Evolutionary conservation across 2,797 vertebrate genomes (phyloP).

Genomic region (Hemitrygon akajei): DNA sequence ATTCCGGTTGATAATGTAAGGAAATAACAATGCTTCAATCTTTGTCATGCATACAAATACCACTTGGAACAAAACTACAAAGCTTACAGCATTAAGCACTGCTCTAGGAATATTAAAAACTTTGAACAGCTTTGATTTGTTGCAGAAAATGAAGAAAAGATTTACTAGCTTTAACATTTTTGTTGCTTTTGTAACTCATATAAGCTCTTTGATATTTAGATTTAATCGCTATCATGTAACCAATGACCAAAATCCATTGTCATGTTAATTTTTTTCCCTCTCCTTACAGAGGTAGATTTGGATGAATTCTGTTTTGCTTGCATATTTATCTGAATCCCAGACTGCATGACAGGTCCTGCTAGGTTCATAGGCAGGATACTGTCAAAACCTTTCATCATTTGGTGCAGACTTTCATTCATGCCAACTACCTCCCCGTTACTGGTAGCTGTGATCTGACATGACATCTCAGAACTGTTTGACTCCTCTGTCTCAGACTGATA

Average conservation of each 20-base stretch:
- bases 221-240: slow-evolving; percentile 71
- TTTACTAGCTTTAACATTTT: background rate
- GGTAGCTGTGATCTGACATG: slow-evolving; percentile 80
- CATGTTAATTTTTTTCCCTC: slow-evolving; percentile 92
- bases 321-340: slow-evolving; percentile 97
- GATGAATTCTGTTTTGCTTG: slow-evolving; percentile 94
- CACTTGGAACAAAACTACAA: background rate
- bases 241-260: slow-evolving; percentile 84
- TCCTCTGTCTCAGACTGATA: slow-evolving; percentile 88
- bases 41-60: slow-evolving; percentile 24
- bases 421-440: slow-evolving; percentile 80
- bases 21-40: slow-evolving; percentile 25
- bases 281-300: slow-evolving; percentile 88
- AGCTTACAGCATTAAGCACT: slow-evolving; percentile 5
- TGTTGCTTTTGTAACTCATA: background rate
- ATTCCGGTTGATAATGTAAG: background rate
- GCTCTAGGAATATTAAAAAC: background rate
- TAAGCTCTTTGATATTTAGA: background rate
- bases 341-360: slow-evolving; percentile 73
- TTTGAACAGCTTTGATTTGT: background rate
- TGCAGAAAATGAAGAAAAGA: background rate
- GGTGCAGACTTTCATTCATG: slow-evolving; percentile 74
- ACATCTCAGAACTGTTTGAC: slow-evolving; percentile 85
- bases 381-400: slow-evolving; percentile 81
- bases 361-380: slow-evolving; percentile 79